Base-by-base conservation (phyloP, 2,113 vertebrate genomes). In the Agapornis roseicollis region DNA sequence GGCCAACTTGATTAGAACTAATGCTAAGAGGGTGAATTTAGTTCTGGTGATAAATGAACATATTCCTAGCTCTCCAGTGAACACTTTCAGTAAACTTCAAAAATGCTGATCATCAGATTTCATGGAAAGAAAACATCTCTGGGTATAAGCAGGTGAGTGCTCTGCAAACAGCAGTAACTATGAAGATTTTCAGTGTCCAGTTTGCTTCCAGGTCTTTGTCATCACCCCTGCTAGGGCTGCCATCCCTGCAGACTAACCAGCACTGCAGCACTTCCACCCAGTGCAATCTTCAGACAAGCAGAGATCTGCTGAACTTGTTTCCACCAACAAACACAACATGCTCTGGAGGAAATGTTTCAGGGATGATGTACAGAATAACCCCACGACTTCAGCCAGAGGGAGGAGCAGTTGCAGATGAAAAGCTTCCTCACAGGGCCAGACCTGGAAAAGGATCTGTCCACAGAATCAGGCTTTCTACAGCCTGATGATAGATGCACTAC, bases 381-480 rank as follows among this genome's bases (percentile, higher is more conserved):
- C 86, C 52, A 55, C 1, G 2, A 6, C 47, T 90, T 61, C 91
- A 87, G 72, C 91, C 94, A 94, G 94, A 93, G 89, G 91, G 96
- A 95, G 94, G 86, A 95, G 94, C 89, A 89, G 83, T 79, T 84
- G 86, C 56, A 86, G 86, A 80, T 79, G 52, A 87, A 96, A 95
- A 90, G 27, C 61, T 55, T 74, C n/a, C 39, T 87, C 33, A 14
- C 55, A 87, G 37, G 25, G 50, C 16, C 42, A 83, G 82, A 70
- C 22, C 0, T 49, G 66, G 55, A 63, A 86, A 84, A 60, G 39
- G 18, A 84, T 95, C 84, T 74, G 35, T 65, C 71, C 89, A 24
- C n/a, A 87, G 85, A 71, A 93, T 68, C 41, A 47, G 44, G 35
- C 77, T 94, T 88, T 88, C 80, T 61, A 29, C 44, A 37, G 39